These are phyloP conservation scores for Ridgeia piscesae DNA, from an alignment of 1,140 invertebrate genomes.

Conservation along the genomic window DNA sequence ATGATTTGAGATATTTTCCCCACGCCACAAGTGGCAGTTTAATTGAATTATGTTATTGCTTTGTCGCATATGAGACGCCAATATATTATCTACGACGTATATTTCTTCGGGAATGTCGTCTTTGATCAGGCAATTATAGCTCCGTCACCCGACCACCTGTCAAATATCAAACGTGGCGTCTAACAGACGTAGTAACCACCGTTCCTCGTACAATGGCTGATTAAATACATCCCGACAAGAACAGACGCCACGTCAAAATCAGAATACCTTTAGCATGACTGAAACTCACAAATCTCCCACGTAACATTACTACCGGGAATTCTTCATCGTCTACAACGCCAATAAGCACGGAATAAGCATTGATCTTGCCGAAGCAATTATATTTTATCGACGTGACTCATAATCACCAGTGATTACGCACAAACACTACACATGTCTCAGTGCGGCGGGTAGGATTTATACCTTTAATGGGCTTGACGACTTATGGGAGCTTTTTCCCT, in stretches of 20 bases:
- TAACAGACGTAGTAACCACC: not conserved
- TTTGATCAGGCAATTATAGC: not conserved
- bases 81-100: not conserved
- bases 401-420: not conserved
- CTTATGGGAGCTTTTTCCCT: not conserved
- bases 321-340: not conserved
- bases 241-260: not conserved
- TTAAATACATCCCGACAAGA: not conserved
- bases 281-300: not conserved
- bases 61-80: not conserved
- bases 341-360: not conserved
- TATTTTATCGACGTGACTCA: not conserved
- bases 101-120: not conserved
- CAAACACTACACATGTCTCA: not conserved
- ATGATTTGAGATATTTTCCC: not conserved
- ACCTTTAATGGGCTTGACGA: not conserved
- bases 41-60: not conserved
- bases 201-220: not conserved
- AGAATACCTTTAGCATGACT: not conserved
- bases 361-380: not conserved
- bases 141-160: not conserved
- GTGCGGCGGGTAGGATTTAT: not conserved
- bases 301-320: not conserved
- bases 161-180: not conserved
- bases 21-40: not conserved